phyloP scores from a whole-genome alignment of 37 sponge, comb jelly and placozoan species.

The Halisarca cf. caerulea region DNA sequence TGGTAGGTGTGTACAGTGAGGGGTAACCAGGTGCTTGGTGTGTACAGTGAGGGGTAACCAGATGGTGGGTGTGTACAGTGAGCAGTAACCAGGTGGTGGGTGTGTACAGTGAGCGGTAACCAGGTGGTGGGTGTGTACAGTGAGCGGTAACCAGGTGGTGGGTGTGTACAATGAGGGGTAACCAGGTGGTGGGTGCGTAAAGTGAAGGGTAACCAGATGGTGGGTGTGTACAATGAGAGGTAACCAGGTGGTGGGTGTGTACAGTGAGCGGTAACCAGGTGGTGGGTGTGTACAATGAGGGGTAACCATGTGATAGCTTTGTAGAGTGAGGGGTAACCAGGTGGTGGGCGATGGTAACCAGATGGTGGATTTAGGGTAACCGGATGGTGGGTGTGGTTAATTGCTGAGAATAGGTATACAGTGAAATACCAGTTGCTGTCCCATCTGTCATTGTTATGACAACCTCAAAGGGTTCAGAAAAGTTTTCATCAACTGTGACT shows the following conservation, averaged over 20 bases:
- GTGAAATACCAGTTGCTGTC: not conserved
- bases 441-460: not conserved
- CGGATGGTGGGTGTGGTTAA: not conserved
- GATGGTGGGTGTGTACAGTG: not conserved
- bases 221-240: no score
- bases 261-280: no score
- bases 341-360: no score
- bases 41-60: not conserved
- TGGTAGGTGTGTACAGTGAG: not conserved
- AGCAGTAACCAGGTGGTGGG: not conserved
- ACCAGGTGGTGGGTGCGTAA: no score
- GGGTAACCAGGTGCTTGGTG: not conserved
- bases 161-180: not conserved
- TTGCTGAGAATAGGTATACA: not conserved
- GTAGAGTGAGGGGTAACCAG: no score
- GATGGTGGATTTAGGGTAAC: no score
- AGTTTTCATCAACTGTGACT: not conserved
- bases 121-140: not conserved
- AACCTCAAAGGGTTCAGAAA: not conserved
- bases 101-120: no score
- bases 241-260: no score
- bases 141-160: not conserved
- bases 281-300: no score
- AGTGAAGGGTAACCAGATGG: no score
- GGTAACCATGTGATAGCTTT: no score